These are phyloP conservation scores for Phodopus roborovskii DNA, from an alignment of 2,113 vertebrate species.

Conservation along the genomic window DNA sequence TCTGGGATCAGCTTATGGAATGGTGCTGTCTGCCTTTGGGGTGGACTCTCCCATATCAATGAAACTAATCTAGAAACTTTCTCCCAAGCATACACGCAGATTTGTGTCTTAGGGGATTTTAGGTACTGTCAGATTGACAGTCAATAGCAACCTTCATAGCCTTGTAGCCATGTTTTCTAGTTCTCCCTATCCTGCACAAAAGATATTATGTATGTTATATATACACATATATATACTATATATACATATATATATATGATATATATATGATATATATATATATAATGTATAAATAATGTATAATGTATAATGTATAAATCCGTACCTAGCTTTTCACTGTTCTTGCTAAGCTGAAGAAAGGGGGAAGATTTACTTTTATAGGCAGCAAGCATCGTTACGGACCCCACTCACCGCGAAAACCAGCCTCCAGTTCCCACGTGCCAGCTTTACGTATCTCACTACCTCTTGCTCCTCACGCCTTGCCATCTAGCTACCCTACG, in stretches of 20 bases:
- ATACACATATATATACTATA: too few species aligned
- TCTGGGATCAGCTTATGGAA: not conserved
- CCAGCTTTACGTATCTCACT: not conserved
- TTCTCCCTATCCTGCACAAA: constrained; percentile 47
- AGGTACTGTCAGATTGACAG: not conserved
- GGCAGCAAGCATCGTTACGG: constrained; percentile 37
- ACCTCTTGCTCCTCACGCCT: not conserved
- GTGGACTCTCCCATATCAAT: not conserved
- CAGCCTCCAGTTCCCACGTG: not conserved
- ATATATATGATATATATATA: too few species aligned
- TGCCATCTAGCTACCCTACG: not conserved
- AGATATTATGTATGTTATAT: too few species aligned
- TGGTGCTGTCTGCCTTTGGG: not conserved
- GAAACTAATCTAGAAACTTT: not conserved
- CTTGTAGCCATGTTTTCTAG: constrained; percentile 8
- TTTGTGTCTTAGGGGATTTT: not conserved
- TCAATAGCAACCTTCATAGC: not conserved
- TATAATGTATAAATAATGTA: too few species aligned
- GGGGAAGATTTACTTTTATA: constrained; percentile 34
- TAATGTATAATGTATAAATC: too few species aligned
- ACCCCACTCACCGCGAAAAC: not conserved
- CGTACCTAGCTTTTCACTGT: not conserved
- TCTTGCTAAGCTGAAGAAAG: not conserved
- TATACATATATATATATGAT: too few species aligned
- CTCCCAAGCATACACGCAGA: not conserved